Evolutionary conservation across 2,797 vertebrate genomes (phyloP).

Genomic region (Manis crassicaudata): DNA sequence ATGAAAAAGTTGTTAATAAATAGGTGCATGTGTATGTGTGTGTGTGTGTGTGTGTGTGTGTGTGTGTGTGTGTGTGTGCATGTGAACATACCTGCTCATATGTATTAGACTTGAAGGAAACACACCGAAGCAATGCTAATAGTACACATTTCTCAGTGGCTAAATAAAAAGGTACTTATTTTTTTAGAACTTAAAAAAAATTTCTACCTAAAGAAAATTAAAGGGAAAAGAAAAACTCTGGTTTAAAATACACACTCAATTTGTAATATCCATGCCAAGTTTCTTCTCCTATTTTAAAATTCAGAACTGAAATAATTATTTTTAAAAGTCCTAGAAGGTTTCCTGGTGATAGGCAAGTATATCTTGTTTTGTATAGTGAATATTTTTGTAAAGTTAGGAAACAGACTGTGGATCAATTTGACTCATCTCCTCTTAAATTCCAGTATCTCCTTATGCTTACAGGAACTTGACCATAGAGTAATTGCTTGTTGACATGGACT

Average conservation of each 20-base stretch:
- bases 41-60: not conserved
- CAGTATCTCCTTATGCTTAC: not conserved
- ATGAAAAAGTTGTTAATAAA: not conserved
- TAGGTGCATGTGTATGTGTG: not conserved
- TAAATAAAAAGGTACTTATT: constrained; percentile 6
- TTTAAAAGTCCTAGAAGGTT: constrained; percentile 45
- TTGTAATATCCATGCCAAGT: constrained; percentile 42
- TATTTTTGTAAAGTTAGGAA: constrained; percentile 24
- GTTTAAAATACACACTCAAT: constrained; percentile 50
- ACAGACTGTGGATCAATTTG: not conserved
- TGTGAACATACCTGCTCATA: not conserved
- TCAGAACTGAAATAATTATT: constrained; percentile 60
- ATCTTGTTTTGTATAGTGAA: constrained; percentile 20
- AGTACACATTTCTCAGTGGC: not conserved
- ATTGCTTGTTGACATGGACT: not conserved
- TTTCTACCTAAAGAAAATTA: not conserved
- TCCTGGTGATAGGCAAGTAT: constrained; percentile 7
- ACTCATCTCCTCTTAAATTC: constrained; percentile 13
- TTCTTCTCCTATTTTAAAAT: constrained; percentile 52
- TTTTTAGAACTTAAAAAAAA: not conserved
- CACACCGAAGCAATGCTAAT: not conserved
- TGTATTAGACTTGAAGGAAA: not conserved
- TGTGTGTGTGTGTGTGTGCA: not conserved
- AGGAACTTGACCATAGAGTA: not conserved
- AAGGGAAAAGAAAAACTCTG: constrained; percentile 35